Base-by-base conservation (phyloP, 2,888 invertebrate genomes). In the Ophion obscuratus region DNA sequence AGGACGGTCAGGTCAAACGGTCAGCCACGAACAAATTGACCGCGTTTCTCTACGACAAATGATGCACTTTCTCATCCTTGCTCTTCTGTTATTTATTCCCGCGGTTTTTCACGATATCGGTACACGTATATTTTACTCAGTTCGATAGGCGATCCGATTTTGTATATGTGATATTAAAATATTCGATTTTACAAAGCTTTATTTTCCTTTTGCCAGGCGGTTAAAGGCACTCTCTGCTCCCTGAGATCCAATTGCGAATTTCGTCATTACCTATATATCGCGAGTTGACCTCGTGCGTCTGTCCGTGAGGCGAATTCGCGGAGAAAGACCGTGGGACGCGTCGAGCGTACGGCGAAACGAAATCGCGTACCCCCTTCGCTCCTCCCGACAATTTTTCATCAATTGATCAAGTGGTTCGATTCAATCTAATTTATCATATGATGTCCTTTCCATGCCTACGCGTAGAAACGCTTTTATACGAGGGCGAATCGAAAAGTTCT, bases 21-120 rank as follows among this genome's bases (percentile, higher is more conserved):
- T 83, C 89, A 24, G 75, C 91, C 2, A 75, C 77, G 31, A 90
- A 85, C 82, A 90, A 91, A 88, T 89, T 94, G 24, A 88, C 89
- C 10, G 84, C 87, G 24, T 94, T 93, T 78, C 88, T 87, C 27
- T 91, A 67, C 76, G 86, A 88, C 66, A 90, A 91, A 88, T 91
- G 76, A 90, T 80, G 74, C 7, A 70, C 47, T 0, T 59, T 36
- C 31, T 17, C 57, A 27, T 24, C 59, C 57, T 17, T 73, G 36
- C 47, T 61, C 17, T n/a, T 73, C 57, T 10, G 53, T 68, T 57
- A 81, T 73, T 81, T 74, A 67, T 74, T 81, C 17, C 2, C 9
- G 6, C 47, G 31, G 31, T 1, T 7, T 59, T 67, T 40, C 36
- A 31, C 10, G 14, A 36, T 11, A 9, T 70, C 9, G 20, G 31